Conservation (phyloP, 2,113 vertebrate species). For the Crotalus horridus region DNA sequence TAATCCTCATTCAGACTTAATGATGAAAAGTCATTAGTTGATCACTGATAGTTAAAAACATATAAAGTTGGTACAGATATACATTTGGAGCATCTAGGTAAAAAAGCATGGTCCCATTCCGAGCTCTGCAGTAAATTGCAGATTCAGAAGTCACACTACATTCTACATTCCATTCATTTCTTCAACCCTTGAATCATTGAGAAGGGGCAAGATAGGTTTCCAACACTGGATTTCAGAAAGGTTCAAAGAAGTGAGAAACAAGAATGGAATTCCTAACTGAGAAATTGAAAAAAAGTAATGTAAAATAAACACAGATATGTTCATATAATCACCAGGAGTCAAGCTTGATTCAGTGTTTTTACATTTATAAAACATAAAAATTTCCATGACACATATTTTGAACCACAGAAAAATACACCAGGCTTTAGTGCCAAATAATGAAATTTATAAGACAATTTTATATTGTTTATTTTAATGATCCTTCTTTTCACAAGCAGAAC, state of each 20-base stretch:
- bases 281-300: neutral
- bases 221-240: neutral
- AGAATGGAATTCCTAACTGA: neutral
- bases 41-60: neutral
- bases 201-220: neutral
- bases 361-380: too few species aligned
- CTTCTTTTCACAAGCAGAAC: neutral
- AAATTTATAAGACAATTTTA: neutral
- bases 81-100: neutral
- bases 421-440: neutral
- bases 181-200: neutral
- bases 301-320: neutral
- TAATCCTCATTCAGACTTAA: neutral
- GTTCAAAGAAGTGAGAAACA: neutral
- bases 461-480: neutral
- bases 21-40: neutral
- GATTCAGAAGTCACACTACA: too few species aligned
- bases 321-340: neutral
- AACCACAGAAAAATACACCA: neutral
- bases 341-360: neutral
- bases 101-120: neutral
- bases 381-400: too few species aligned
- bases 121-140: too few species aligned
- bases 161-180: neutral
- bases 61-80: neutral